Conservation (phyloP, 2,797 vertebrate species). For the Arctocebus calabarensis region DNA sequence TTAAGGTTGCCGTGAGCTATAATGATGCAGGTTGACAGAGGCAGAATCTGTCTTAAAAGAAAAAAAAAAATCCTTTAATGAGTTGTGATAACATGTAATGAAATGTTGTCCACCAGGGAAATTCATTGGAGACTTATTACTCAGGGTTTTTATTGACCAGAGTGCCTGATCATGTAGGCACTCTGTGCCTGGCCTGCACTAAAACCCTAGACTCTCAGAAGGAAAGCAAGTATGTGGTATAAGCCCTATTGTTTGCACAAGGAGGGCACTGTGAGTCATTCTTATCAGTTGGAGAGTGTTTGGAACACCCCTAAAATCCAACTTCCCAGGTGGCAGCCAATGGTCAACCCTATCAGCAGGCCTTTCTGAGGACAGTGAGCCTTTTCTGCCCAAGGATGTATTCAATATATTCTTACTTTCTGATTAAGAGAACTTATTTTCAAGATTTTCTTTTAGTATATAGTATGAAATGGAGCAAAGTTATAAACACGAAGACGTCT, state of each 20-base stretch:
- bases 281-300: not conserved
- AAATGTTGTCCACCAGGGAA: not conserved
- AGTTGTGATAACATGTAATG: not conserved
- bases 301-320: slow-evolving; percentile 9
- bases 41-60: too few relatives aligned
- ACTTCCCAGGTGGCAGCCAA: not conserved
- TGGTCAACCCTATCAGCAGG: not conserved
- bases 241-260: not conserved
- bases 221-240: not conserved
- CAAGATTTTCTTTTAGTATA: not conserved
- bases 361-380: not conserved
- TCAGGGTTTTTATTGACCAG: not conserved
- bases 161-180: too few relatives aligned
- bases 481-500: not conserved
- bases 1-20: too few relatives aligned
- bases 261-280: not conserved
- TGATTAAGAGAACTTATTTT: not conserved
- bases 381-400: not conserved
- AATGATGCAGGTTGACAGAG: too few relatives aligned
- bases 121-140: not conserved
- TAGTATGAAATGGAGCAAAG: slow-evolving; percentile 6
- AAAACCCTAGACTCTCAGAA: not conserved
- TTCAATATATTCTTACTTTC: not conserved
- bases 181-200: not conserved
- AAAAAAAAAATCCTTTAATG: not conserved